Evolutionary conservation across 2,113 vertebrate species (phyloP), one percentile per base, ranked within the genome.

Genomic region (Apteryx mantelli): DNA sequence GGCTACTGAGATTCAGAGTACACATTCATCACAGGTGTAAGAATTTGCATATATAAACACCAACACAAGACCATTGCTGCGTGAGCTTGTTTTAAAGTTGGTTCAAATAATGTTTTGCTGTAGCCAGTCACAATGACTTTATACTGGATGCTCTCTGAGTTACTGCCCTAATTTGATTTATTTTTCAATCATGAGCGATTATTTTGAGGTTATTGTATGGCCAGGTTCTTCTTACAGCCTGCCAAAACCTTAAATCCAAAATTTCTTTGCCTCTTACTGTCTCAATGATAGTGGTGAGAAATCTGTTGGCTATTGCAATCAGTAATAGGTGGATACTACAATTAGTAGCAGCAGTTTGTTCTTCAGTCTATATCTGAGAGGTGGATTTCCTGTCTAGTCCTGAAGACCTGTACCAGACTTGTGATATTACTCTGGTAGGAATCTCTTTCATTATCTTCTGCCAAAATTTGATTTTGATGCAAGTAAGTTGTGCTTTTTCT

Each of bases 61-160:
- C 16, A 58, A 18, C 36, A 21, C 34, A 10, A 65, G 76, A 22
- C 28, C 12, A 14, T 42, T 32, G 12, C 63, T 0, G 0, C 12
- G 1, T 10, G 24, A 5, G 5, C 36, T 64, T 90, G 26, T 86
- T 86, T 68, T 24, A 40, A 85, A 40, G 24, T 53, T 84, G 38
- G 30, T 56, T 75, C 52, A 75, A 56, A 42, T 42, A 58, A 15
- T 34, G 11, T 48, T 77, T 68, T 97, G 17, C 38, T 79, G 42
- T 26, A 13, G 58, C 14, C 13, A 46, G 11, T 60, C 50, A 79
- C 26, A 40, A 13, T 60, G 38, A 48, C 18, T 4, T 70, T 78
- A 24, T 14, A 25, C 26, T 70, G 1, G 5, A 17, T 25, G 12
- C 60, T 88, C 18, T 91, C 14, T 70, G 68, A 70, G 50, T 11